phyloP scores from a whole-genome alignment of 1,140 invertebrate genomes.

The Nebria ingens region DNA sequence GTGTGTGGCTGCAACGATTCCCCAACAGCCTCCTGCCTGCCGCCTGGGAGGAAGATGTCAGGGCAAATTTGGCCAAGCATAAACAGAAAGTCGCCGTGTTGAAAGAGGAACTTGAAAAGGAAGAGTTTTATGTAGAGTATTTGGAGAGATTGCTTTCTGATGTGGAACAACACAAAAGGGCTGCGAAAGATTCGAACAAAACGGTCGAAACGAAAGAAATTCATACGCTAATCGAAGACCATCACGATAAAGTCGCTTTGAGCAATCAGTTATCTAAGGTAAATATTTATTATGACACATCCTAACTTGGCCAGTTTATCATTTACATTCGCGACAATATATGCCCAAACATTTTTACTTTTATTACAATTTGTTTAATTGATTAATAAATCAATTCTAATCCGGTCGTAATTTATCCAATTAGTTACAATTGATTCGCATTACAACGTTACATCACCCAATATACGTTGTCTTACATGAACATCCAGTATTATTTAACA shows the following conservation, averaged over 20 bases:
- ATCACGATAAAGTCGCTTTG: slow-evolving; percentile 13
- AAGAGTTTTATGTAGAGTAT: slow-evolving; percentile 84
- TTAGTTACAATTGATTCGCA: too few species aligned
- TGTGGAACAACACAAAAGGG: slow-evolving; percentile 60
- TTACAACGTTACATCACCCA: too few species aligned
- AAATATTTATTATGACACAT: too few species aligned
- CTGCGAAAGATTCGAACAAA: slow-evolving; percentile 22
- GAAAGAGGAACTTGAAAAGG: slow-evolving; percentile 75
- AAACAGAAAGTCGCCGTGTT: slow-evolving; percentile 69
- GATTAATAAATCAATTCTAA: too few species aligned
- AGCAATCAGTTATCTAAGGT: slow-evolving; percentile 31
- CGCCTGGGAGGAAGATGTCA: slow-evolving; percentile 83
- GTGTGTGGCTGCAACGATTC: slow-evolving; percentile 78
- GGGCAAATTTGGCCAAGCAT: slow-evolving; percentile 77
- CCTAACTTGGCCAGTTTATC: too few species aligned
- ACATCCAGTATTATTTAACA: too few species aligned
- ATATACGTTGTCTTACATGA: too few species aligned
- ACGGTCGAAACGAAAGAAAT: slow-evolving; percentile 20
- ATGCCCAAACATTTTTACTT: too few species aligned
- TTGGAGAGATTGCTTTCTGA: slow-evolving; percentile 70
- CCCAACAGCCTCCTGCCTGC: slow-evolving; percentile 77
- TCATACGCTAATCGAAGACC: slow-evolving; percentile 22
- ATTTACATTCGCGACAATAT: too few species aligned
- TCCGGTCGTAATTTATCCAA: too few species aligned
- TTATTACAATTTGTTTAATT: too few species aligned